Conservation (phyloP, 2,113 vertebrate genomes). For the Microcebus griseorufus region DNA sequence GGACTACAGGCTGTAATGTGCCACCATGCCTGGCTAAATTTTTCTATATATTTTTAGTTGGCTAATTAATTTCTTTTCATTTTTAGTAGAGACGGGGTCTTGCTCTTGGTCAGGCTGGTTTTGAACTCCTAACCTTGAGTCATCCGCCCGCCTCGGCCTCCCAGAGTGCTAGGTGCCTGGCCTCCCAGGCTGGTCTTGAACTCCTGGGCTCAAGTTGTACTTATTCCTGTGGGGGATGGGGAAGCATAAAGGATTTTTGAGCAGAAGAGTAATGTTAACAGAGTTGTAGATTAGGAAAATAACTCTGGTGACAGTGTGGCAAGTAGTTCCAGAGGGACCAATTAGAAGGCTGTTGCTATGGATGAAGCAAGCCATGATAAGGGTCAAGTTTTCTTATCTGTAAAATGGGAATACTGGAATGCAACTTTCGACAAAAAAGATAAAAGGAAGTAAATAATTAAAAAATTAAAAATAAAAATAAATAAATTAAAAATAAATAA, state of each 20-base stretch:
- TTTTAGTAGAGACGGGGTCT: too few species aligned
- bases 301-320: background rate
- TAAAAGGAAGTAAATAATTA: too few species aligned
- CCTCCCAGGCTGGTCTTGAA: background rate
- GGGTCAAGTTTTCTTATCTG: slow-evolving; percentile 3
- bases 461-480: background rate
- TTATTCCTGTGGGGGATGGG: background rate
- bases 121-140: too few species aligned
- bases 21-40: too few species aligned
- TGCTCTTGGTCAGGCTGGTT: too few species aligned
- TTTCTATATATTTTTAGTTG: too few species aligned
- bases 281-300: background rate
- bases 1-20: too few species aligned
- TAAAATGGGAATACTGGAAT: background rate
- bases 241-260: background rate
- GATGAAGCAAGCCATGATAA: background rate
- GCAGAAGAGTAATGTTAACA: background rate
- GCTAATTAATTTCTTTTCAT: too few species aligned
- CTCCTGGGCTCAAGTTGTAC: background rate
- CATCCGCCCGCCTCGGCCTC: too few species aligned
- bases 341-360: background rate
- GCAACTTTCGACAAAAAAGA: too few species aligned
- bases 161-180: too few species aligned
- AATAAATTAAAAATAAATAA: background rate
- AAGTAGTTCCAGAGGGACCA: background rate